phyloP scores from a whole-genome alignment of 2,113 vertebrate species.

The Gadus chalcogrammus region DNA sequence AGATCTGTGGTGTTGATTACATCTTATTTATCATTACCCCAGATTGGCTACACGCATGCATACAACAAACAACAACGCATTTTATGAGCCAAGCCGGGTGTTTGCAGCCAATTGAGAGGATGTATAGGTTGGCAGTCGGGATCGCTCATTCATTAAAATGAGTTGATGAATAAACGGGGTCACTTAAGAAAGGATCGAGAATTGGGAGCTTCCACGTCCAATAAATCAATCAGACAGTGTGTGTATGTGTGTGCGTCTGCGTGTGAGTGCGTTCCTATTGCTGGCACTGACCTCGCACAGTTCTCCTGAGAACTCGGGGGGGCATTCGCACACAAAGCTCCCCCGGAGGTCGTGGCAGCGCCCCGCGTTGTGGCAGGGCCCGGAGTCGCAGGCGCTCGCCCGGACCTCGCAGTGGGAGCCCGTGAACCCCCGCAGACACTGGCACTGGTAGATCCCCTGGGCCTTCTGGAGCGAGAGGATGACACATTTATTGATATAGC shows the following conservation, averaged over 20 bases:
- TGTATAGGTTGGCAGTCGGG: too few species aligned
- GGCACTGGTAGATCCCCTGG: constrained; percentile 78
- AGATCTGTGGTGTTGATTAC: constrained; percentile 50
- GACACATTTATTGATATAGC: too few species aligned
- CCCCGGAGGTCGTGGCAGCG: constrained; percentile 76
- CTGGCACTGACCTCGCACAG: constrained; percentile 85
- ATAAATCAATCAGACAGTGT: too few species aligned
- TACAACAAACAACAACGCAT: neutral
- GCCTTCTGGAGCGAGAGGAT: constrained; percentile 44
- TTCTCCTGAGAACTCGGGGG: constrained; percentile 75
- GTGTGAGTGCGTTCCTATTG: neutral
- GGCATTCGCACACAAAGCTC: constrained; percentile 85
- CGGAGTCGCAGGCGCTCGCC: constrained; percentile 78
- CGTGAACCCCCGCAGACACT: constrained; percentile 79
- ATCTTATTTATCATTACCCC: constrained; percentile 53
- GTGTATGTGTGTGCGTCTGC: too few species aligned
- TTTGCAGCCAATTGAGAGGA: too few species aligned
- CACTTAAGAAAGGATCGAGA: too few species aligned
- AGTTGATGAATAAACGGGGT: too few species aligned
- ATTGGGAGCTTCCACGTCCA: too few species aligned
- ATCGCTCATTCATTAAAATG: too few species aligned
- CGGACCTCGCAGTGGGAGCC: constrained; percentile 86
- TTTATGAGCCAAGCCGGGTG: too few species aligned
- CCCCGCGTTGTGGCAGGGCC: constrained; percentile 83
- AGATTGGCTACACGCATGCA: constrained; percentile 45